phyloP scores from a whole-genome alignment of 2,888 invertebrate species.

The Phengaris arion region DNA sequence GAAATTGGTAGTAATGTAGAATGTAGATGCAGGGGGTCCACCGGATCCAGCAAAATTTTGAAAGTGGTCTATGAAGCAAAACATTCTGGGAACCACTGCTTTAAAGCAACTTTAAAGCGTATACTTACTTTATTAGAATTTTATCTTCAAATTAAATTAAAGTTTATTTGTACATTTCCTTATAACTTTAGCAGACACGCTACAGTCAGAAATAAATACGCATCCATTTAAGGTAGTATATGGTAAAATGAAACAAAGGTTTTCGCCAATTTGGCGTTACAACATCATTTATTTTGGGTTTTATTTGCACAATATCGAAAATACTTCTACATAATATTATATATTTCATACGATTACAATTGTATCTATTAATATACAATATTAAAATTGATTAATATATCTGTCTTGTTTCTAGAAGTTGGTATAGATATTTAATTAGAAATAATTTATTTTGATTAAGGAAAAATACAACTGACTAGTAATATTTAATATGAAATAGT shows the following conservation, averaged over 20 bases:
- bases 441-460: background rate
- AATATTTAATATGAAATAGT: background rate
- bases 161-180: no score
- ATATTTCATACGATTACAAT: constrained; percentile 41
- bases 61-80: no score
- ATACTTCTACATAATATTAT: constrained; percentile 49
- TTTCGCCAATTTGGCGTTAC: constrained; percentile 56
- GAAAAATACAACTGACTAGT: background rate
- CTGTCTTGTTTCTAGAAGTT: background rate
- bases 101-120: no score
- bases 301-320: constrained; percentile 62
- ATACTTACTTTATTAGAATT: no score
- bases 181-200: no score
- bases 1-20: no score
- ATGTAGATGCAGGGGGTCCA: no score
- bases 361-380: constrained; percentile 31
- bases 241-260: constrained; percentile 39
- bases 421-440: background rate
- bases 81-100: no score
- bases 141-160: no score
- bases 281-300: constrained; percentile 58
- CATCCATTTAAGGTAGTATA: background rate
- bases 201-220: no score
- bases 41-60: no score
- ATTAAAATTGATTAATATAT: constrained; percentile 23